Evolutionary conservation across 2,888 invertebrate species (phyloP), one percentile per base, ranked within the genome.

Genomic region (Drosophila cognata): DNA sequence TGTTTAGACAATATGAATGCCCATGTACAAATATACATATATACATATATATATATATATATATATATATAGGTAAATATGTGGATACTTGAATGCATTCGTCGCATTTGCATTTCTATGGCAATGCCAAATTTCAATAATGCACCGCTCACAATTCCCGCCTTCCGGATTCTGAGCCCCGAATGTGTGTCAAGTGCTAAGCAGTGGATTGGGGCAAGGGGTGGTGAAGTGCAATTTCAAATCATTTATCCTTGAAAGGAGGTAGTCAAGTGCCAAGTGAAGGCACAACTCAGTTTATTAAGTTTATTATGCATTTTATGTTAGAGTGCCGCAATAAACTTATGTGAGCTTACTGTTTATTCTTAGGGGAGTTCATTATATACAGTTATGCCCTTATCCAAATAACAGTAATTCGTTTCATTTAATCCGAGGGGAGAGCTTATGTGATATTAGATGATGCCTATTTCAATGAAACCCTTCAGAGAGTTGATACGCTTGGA

Each of bases 121-220:
- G 36, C 31, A 50, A 43, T 56, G 46, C 38, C 63, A 55, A 46
- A 71, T 70, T 38, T 70, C 46, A 57, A 63, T 51, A 76, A 66
- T 62, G 46, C 21, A 41, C 21, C 38, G 16, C 28, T 51, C 29
- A 33, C 58, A 52, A 31, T 29, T 58, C 28, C 38, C 57, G 51
- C 52, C 64, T 61, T 64, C 6, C 18, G 36, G 56, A 31, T 43
- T 38, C 35, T 48, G 59, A 21, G 48, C 72, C 53, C 61, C 51
- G 48, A 73, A 74, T 68, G 67, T 73, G 59, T 74, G 68, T 74
- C 74, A 69, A 68, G 74, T 68, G 46, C 13, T 10, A 16, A 3
- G 55, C n/a, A 29, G 28, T 51, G n/a, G 28, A n/a, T 4, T 8
- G 29, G 28, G 28, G 59, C 21, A 41, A 21, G 18, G 29, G 18